Percentiles rank a stretch among this genome's conserved stretches.
phyloP scores from a whole-genome alignment of 92 coral and sea anemone genomes.

The Phymanthus crucifer region DNA sequence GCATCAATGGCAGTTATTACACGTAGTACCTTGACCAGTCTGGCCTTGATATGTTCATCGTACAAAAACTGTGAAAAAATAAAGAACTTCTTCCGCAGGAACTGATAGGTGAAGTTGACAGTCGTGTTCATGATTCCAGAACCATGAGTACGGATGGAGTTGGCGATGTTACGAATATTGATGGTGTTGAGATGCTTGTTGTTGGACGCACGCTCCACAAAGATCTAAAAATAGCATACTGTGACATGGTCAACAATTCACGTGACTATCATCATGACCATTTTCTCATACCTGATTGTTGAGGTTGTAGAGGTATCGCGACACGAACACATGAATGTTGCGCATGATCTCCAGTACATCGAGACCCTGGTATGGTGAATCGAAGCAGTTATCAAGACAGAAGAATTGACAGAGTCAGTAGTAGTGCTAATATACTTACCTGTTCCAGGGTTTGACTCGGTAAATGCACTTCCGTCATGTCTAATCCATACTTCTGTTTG shows the following conservation, averaged over 20 bases:
- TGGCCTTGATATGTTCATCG: conserved; percentile 97
- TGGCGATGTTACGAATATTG: conserved; percentile 97
- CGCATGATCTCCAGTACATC: conserved; percentile 99
- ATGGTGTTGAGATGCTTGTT: conserved; percentile 97
- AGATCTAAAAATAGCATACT: conserved; percentile 61
- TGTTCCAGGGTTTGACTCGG: conserved; percentile 99
- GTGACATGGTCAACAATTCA: background rate
- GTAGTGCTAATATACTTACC: conserved; percentile 31
- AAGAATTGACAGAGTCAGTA: background rate
- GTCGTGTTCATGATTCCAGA: conserved; percentile 99
- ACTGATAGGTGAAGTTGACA: conserved; percentile 97
- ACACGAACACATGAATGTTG: conserved; percentile 94
- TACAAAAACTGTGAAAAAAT: conserved; percentile 97
- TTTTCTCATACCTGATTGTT: conserved; percentile 83
- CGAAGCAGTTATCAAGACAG: background rate
- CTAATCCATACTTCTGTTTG: conserved; percentile 79
- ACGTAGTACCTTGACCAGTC: conserved; percentile 83
- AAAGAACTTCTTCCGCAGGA: conserved; percentile 96
- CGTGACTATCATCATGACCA: background rate
- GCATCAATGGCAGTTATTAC: no score
- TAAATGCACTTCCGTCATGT: conserved; percentile 95
- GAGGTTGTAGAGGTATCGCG: conserved; percentile 94
- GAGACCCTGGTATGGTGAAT: conserved; percentile 59
- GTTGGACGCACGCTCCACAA: conserved; percentile 96
- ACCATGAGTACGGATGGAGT: conserved; percentile 98